Evolutionary conservation across 2,113 vertebrate genomes (phyloP).

Genomic region (Marmota flaviventris): DNA sequence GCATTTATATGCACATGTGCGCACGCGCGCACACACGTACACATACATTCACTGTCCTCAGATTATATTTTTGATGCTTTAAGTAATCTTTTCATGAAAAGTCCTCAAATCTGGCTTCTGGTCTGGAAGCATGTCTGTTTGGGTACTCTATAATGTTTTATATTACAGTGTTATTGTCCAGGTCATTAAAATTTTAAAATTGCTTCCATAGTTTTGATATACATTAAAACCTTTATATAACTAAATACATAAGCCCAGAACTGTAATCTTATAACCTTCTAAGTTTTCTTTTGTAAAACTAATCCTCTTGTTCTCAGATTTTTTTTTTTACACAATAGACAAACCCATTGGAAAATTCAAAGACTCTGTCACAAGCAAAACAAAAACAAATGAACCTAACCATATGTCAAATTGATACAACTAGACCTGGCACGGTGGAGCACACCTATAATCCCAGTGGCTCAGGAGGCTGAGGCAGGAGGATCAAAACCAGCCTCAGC

Average conservation of each 20-base stretch:
- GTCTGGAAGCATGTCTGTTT: background rate
- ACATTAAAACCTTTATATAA: background rate
- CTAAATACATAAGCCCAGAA: background rate
- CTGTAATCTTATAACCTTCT: background rate
- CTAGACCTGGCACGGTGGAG: too few relatives aligned
- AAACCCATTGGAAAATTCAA: background rate
- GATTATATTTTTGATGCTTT: background rate
- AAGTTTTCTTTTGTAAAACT: background rate
- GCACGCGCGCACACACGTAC: rapidly evolving
- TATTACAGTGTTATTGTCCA: background rate
- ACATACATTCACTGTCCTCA: background rate
- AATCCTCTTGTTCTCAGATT: conserved; percentile 3
- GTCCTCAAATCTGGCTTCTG: background rate
- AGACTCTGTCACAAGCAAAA: background rate
- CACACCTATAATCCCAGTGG: too few relatives aligned
- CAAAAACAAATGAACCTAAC: background rate
- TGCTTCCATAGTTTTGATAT: background rate
- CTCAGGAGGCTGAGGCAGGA: too few relatives aligned
- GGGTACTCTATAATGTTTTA: background rate
- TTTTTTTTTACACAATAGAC: background rate
- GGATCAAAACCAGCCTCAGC: too few relatives aligned
- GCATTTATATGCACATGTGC: background rate
- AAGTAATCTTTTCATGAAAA: background rate
- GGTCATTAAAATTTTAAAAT: background rate
- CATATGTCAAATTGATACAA: background rate